Conservation (phyloP, 1,140 invertebrate genomes). For the Rhagoletis pomonella region DNA sequence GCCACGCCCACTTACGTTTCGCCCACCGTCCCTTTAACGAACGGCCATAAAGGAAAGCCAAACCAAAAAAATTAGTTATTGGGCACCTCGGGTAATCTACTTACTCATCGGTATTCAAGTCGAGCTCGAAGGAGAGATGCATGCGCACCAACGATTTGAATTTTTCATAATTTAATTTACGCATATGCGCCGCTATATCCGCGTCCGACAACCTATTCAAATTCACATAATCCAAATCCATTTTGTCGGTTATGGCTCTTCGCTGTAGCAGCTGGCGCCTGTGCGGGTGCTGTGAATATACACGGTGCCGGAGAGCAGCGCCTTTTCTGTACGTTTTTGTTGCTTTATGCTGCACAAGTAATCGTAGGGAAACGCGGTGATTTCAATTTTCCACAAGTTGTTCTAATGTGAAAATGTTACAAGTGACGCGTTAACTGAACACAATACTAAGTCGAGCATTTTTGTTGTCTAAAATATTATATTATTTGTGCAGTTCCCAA, state of each 20-base stretch:
- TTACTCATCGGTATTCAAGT: slow-evolving; percentile 89
- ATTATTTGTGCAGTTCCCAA: not conserved
- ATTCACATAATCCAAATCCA: slow-evolving; percentile 64
- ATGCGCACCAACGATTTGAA: slow-evolving; percentile 91
- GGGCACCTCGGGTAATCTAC: slow-evolving; percentile 58
- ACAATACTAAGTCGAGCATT: not conserved
- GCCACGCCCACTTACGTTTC: too few species aligned
- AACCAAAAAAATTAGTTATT: not conserved
- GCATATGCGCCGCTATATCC: slow-evolving; percentile 69
- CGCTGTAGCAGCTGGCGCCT: slow-evolving; percentile 15
- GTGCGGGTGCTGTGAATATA: slow-evolving; percentile 21
- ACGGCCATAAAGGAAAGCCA: too few species aligned
- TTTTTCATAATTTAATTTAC: slow-evolving; percentile 83
- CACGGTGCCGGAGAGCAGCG: not conserved
- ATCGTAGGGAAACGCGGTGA: not conserved
- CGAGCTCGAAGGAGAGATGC: slow-evolving; percentile 92
- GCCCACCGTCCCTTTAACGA: too few species aligned
- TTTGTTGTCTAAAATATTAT: not conserved
- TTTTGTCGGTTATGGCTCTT: not conserved
- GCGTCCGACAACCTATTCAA: slow-evolving; percentile 65
- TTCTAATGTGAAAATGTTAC: too few species aligned
- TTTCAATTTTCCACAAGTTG: not conserved
- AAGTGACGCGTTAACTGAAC: not conserved
- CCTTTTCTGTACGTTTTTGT: not conserved
- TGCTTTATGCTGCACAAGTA: not conserved